Percentiles rank a stretch among this genome's conserved stretches.
phyloP scores from a whole-genome alignment of 2,797 vertebrate genomes.

The Cuculus canorus region DNA sequence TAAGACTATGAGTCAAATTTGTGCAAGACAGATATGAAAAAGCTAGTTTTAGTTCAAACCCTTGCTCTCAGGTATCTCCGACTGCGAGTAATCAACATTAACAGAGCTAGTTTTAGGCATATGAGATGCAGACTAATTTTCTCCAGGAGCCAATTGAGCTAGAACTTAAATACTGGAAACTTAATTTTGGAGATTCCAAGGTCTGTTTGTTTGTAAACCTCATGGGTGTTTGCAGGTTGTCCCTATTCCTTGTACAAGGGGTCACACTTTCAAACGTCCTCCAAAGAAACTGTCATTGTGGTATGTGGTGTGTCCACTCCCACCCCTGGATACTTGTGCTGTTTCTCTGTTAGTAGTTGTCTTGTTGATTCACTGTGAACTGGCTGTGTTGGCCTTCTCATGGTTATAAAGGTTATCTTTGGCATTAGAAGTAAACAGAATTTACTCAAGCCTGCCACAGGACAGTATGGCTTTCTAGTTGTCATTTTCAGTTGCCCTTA shows the following conservation, averaged over 20 bases:
- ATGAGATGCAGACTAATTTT: neutral
- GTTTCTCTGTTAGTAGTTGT: neutral
- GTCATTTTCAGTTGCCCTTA: neutral
- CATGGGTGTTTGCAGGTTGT: neutral
- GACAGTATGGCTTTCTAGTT: neutral
- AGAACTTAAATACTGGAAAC: neutral
- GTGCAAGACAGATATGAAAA: neutral
- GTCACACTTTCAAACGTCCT: neutral
- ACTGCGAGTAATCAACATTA: neutral
- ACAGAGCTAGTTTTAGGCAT: neutral
- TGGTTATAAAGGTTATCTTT: too few species aligned
- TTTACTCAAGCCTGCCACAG: neutral
- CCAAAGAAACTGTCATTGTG: neutral
- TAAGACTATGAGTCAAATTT: neutral
- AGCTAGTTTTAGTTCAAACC: neutral
- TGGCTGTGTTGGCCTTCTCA: neutral
- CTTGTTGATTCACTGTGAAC: neutral
- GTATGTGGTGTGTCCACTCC: too few species aligned
- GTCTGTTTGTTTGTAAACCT: neutral
- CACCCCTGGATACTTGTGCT: neutral
- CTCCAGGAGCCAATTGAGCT: neutral
- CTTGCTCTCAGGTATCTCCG: neutral
- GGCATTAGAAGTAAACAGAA: neutral
- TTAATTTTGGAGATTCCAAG: neutral
- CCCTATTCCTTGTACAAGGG: neutral